phyloP scores from a whole-genome alignment of 2,888 invertebrate species.

The Rhynchonema sp. region DNA sequence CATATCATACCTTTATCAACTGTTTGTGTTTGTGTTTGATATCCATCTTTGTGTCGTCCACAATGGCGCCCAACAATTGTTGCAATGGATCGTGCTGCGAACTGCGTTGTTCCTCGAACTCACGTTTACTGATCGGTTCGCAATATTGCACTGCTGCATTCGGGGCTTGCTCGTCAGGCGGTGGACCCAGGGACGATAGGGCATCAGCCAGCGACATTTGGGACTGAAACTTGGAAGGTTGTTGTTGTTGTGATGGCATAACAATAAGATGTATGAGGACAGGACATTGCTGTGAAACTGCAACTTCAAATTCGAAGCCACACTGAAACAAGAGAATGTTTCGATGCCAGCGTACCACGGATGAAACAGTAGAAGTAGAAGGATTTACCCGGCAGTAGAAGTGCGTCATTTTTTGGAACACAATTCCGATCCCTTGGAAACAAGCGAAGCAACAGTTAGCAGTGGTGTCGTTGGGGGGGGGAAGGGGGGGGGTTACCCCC shows the following conservation, averaged over 20 bases:
- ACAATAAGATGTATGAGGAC: neutral
- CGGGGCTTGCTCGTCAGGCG: neutral
- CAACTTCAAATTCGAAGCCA: too few species aligned
- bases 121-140: neutral
- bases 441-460: too few species aligned
- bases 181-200: neutral
- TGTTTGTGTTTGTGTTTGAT: neutral
- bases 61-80: neutral
- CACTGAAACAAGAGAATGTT: too few species aligned
- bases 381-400: too few species aligned
- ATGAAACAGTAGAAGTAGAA: too few species aligned
- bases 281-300: too few species aligned
- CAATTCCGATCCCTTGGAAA: too few species aligned
- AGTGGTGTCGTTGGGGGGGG: too few species aligned
- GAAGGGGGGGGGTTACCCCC: too few species aligned
- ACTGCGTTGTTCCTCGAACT: neutral
- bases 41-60: neutral
- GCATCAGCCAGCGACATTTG: neutral
- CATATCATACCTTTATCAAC: neutral
- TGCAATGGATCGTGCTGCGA: neutral
- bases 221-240: neutral
- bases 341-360: too few species aligned
- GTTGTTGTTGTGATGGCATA: neutral
- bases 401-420: too few species aligned
- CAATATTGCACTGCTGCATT: neutral